A percentile compares a stretch with the other conserved stretches of the same genome.
Conservation (phyloP, 1,140 invertebrate species). For the Drosophila lowei region DNA sequence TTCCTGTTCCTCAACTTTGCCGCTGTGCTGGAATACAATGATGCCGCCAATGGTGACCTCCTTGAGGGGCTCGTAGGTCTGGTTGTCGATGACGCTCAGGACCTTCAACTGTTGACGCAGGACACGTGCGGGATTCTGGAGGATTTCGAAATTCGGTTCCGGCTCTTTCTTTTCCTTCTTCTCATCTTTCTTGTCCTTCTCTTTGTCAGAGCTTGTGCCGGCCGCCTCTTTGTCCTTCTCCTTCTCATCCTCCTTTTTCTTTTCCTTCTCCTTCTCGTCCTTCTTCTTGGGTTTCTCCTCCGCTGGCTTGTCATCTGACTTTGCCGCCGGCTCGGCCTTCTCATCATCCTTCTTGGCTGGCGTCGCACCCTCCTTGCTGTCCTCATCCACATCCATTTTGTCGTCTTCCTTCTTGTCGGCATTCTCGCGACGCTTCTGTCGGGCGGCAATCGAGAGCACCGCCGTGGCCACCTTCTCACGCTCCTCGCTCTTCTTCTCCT, state of each 20-base stretch:
- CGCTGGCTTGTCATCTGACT: slow-evolving; percentile 83
- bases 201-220: slow-evolving; percentile 67
- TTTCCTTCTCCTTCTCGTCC: slow-evolving; percentile 84
- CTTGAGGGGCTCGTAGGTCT: slow-evolving; percentile 93
- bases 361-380: slow-evolving; percentile 86
- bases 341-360: slow-evolving; percentile 85
- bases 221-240: slow-evolving; percentile 83
- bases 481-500: slow-evolving; percentile 99
- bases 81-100: slow-evolving; percentile 91
- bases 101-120: slow-evolving; percentile 97
- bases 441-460: slow-evolving; percentile 97
- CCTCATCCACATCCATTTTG: slow-evolving; percentile 90
- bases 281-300: slow-evolving; percentile 83
- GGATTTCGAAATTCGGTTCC: slow-evolving; percentile 94
- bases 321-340: slow-evolving; percentile 84
- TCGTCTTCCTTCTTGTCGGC: slow-evolving; percentile 85
- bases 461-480: slow-evolving; percentile 98
- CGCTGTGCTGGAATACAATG: slow-evolving; percentile 94
- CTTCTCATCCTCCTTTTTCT: slow-evolving; percentile 78
- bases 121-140: slow-evolving; percentile 96
- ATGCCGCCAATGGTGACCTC: slow-evolving; percentile 97
- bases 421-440: slow-evolving; percentile 91
- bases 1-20: slow-evolving; percentile 89
- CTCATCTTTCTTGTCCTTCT: slow-evolving; percentile 83
- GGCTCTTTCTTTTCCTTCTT: slow-evolving; percentile 91